Percentiles rank a stretch among this genome's conserved stretches.
phyloP scores from a whole-genome alignment of 1,140 invertebrate genomes.

The Eriosoma lanigerum region DNA sequence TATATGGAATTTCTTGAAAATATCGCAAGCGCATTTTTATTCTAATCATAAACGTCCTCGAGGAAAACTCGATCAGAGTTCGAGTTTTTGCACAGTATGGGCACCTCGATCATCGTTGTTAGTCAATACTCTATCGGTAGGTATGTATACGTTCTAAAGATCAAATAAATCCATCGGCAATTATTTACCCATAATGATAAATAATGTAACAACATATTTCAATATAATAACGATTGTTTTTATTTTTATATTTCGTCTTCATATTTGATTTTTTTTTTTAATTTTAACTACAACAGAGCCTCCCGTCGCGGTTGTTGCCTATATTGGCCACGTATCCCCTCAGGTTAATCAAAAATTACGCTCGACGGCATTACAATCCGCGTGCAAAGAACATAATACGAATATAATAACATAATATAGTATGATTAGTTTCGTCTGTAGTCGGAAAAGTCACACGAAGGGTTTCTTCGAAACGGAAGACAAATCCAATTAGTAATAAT shows the following conservation, averaged over 20 bases:
- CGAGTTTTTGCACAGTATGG: slow-evolving; percentile 2
- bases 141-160: not conserved
- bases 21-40: not conserved
- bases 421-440: not conserved
- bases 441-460: not conserved
- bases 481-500: not conserved
- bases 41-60: not conserved
- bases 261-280: not conserved
- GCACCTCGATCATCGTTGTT: slow-evolving; percentile 16
- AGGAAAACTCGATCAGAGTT: slow-evolving; percentile 7
- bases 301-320: not conserved
- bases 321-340: not conserved
- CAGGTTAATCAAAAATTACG: too few relatives aligned
- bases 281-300: too few relatives aligned
- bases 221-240: not conserved
- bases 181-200: too few relatives aligned
- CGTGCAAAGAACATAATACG: not conserved
- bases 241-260: not conserved
- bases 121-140: not conserved
- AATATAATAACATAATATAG: not conserved
- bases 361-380: not conserved
- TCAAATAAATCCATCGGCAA: slow-evolving; percentile 5
- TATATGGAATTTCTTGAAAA: not conserved
- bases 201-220: not conserved
- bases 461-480: not conserved